A percentile compares a stretch with the other conserved stretches of the same genome.
Conservation (phyloP, 1,140 invertebrate species). For the Zaprionus ornatus region DNA sequence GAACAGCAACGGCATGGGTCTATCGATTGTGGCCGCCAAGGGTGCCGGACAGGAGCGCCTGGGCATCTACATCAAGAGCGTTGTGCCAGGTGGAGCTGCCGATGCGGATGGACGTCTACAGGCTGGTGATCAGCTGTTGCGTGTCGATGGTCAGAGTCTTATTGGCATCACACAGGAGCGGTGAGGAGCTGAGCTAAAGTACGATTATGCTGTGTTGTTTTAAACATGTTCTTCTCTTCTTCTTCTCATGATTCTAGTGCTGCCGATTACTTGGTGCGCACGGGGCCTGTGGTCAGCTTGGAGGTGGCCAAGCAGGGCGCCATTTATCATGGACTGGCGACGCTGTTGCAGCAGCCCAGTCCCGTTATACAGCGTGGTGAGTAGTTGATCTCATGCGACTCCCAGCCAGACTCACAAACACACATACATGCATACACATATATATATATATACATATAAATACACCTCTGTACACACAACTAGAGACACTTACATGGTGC, state of each 20-base stretch:
- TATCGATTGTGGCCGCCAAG: conserved; percentile 97
- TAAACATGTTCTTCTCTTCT: not conserved
- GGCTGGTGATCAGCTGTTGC: conserved; percentile 98
- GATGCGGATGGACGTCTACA: conserved; percentile 96
- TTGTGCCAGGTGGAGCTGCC: conserved; percentile 97
- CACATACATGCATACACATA: conserved; percentile 30
- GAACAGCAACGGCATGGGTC: conserved; percentile 95
- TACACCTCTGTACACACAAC: conserved; percentile 12
- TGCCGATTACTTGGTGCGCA: conserved; percentile 97
- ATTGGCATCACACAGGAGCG: conserved; percentile 98
- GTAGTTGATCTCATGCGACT: conserved; percentile 49
- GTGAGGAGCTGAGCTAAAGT: conserved; percentile 85
- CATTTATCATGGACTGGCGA: conserved; percentile 97
- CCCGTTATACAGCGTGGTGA: conserved; percentile 92
- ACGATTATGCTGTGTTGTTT: not conserved
- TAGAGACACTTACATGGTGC: conserved; percentile 52
- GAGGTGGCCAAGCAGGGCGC: conserved; percentile 98
- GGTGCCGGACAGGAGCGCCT: conserved; percentile 89
- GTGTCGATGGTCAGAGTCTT: conserved; percentile 98
- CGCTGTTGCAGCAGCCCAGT: conserved; percentile 95
- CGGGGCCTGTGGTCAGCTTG: conserved; percentile 95
- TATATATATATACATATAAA: conserved; percentile 13
- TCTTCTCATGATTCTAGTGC: conserved; percentile 86
- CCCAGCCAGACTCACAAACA: conserved; percentile 34
- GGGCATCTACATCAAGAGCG: conserved; percentile 99